Evolutionary conservation across 2,888 invertebrate species (phyloP), one percentile per base, ranked within the genome.

Genomic region (Hyppa rectilinea): DNA sequence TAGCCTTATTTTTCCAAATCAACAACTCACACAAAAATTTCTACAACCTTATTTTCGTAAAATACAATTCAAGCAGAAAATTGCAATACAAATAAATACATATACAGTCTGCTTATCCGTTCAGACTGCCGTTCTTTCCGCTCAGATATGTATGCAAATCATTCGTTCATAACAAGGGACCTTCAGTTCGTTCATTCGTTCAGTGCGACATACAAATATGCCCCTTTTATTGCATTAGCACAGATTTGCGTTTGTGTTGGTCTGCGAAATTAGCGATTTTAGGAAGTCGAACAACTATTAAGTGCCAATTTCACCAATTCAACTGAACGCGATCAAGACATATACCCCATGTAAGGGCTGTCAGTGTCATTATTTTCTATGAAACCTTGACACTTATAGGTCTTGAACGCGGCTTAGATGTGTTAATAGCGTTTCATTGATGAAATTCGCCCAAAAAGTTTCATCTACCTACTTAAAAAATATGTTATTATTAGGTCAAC

Each of bases 71-170:
- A 60, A 65, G 56, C 60, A 59, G 45, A 71, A 74, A 76, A 76
- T 76, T 64, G 43, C 61, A 50, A 65, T 31, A 69, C 72, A 75
- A 80, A 80, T 63, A n/a, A n/a, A n/a, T n/a, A n/a, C n/a, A n/a
- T n/a, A 82, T 31, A 61, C 61, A 55, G 43, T 75, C 59, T 63
- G 58, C 56, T 53, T 72, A 64, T 75, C 52, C 47, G 52, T 76
- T 74, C 67, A 71, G 64, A 73, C 71, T 66, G 71, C 66, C 72
- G 60, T 66, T 79, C 71, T 50, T 77, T 67, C 69, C 60, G 26
- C 55, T 71, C 71, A 71, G 45, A 82, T 82, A 72, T 71, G 71
- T 80, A 83, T 83, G 83, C 75, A 82, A 83, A 84, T 79, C 80
- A 80, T 80, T 83, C 71, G 55, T 73, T 74, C 69, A 83, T 80